Base-by-base conservation (phyloP, 2,888 invertebrate species). In the Harpalus rufipes region DNA sequence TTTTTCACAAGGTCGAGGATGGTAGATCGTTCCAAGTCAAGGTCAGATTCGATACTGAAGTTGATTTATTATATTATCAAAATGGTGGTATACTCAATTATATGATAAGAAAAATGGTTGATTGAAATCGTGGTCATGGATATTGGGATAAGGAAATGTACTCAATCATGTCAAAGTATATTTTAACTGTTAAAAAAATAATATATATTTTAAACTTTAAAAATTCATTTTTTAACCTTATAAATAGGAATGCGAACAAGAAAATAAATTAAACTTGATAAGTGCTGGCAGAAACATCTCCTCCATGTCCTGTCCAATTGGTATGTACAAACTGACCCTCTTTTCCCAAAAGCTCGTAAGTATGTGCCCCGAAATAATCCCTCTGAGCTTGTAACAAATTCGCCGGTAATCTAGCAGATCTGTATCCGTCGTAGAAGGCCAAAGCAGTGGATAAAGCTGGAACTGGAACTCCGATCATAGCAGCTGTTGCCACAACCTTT, bases 271-370 rank as follows among this genome's bases (percentile, higher is more conserved):
- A 96, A 85, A 95, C 96, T 90, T 95, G 94, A 88, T 98, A 98
- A 10, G 98, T 97, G 86, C 97, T 95, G n/a, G 98, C 97, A 0
- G 98, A 97, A 4, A 98, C 97, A 89, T 97, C 96, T 86, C 98
- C 98, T 41, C 99, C 99, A 88, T 97, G 97, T 12, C 99, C 99
- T 8, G 99, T 99, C 99, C 99, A 99, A 92, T 99, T 99, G 86
- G 99, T 99, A 91, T 99, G 99, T 2, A 97, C 94, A 90, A 96
- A 99, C 87, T 94, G 94, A 3, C 98, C 99, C 65, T 98, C 98
- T 86, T 96, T 92, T 4, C 93, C 93, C 82, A 97, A 91, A 82
- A 98, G 91, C 92, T 99, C 99, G 89, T 99, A 99, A 0, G 99
- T 99, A 91, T 99, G 99, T 0, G 99, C 99, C 0, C 99, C 99